phyloP scores from a whole-genome alignment of 2,113 vertebrate genomes.

The Pelusios castaneus region DNA sequence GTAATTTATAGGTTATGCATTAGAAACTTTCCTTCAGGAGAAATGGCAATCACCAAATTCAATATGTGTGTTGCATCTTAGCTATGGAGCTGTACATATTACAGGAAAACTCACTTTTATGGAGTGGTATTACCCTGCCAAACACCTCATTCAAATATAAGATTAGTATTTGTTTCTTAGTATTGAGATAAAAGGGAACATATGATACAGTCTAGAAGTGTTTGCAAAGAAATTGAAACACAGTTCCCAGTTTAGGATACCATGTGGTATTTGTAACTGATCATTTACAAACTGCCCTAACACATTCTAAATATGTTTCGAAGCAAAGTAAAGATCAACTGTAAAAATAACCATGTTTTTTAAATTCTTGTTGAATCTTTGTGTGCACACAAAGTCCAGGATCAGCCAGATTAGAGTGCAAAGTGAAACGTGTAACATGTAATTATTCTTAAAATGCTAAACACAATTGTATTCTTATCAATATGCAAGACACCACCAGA shows the following conservation, averaged over 20 bases:
- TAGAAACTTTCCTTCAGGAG: background rate
- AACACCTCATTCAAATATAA: background rate
- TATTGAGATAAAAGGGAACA: background rate
- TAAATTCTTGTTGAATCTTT: background rate
- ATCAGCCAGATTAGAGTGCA: background rate
- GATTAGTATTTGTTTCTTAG: background rate
- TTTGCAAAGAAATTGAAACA: background rate
- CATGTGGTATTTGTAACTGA: background rate
- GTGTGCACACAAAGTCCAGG: rapidly evolving
- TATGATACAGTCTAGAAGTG: background rate
- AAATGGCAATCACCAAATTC: background rate
- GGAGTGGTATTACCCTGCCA: background rate
- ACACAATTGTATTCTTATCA: background rate
- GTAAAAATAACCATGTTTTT: background rate
- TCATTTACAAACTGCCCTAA: background rate
- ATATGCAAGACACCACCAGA: background rate
- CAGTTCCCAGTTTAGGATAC: background rate
- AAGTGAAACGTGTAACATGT: background rate
- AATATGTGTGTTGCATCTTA: background rate
- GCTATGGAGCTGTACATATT: background rate
- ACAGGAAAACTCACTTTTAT: background rate
- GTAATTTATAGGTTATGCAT: background rate
- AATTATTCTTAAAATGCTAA: background rate
- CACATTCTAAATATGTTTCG: background rate
- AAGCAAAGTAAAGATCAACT: background rate